Conservation (phyloP, 2,888 invertebrate genomes). For the Drosophila quasianomalipes region DNA sequence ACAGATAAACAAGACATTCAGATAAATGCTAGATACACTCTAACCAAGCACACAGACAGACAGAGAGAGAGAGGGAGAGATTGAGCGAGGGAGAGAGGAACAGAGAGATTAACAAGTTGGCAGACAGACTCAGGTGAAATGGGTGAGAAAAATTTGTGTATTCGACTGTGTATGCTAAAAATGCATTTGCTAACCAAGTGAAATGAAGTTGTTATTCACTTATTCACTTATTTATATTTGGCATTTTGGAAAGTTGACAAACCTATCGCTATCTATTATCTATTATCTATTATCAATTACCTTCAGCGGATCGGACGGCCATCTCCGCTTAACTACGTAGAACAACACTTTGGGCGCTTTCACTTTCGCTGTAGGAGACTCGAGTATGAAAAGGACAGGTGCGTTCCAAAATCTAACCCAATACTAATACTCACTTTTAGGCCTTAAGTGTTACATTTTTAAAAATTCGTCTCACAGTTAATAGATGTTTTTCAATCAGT, state of each 20-base stretch:
- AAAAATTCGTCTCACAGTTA: neutral
- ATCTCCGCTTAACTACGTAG: slow-evolving; percentile 9
- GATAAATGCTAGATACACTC: slow-evolving; percentile 47
- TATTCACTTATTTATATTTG: slow-evolving; percentile 44
- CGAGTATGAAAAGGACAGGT: neutral
- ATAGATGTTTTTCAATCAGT: neutral
- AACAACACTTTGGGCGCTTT: slow-evolving; percentile 24
- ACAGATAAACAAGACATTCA: slow-evolving; percentile 49
- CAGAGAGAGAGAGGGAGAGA: slow-evolving; percentile 3
- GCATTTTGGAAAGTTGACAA: slow-evolving; percentile 69
- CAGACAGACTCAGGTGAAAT: slow-evolving; percentile 55
- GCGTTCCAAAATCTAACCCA: neutral
- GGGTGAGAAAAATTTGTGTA: slow-evolving; percentile 65
- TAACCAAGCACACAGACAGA: slow-evolving; percentile 16
- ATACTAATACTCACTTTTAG: neutral
- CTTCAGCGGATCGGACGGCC: neutral
- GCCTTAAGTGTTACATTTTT: neutral
- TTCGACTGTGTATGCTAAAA: slow-evolving; percentile 58
- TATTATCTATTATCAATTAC: slow-evolving; percentile 9
- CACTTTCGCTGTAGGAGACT: slow-evolving; percentile 8
- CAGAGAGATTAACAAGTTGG: slow-evolving; percentile 41
- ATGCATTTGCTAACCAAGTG: slow-evolving; percentile 60
- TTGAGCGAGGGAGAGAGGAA: slow-evolving; percentile 7
- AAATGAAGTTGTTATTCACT: slow-evolving; percentile 72
- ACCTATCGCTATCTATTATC: slow-evolving; percentile 44